A percentile compares a stretch with the other conserved stretches of the same genome.
phyloP scores from a whole-genome alignment of 2,113 vertebrate genomes.

The Canis aureus region DNA sequence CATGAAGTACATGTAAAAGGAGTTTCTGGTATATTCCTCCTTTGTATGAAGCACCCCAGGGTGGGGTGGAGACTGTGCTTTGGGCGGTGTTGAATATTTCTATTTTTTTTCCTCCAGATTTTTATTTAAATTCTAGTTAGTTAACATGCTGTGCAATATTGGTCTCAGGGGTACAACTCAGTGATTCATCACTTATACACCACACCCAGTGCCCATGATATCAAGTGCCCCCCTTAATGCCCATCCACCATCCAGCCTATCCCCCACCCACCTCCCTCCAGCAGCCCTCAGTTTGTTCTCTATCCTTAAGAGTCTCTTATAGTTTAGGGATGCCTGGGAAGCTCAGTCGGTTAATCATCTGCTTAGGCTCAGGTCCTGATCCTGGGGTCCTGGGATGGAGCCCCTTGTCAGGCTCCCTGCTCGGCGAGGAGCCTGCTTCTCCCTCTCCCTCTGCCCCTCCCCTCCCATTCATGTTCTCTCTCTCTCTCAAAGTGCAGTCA shows the following conservation, averaged over 20 bases:
- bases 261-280: neutral
- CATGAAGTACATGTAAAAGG: neutral
- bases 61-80: neutral
- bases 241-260: no score
- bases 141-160: neutral
- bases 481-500: neutral
- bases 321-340: neutral
- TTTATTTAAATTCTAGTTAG: no score
- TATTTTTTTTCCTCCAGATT: neutral
- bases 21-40: neutral
- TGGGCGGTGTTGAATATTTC: neutral
- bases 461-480: no score
- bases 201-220: neutral
- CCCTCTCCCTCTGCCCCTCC: neutral
- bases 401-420: neutral
- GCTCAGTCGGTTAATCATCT: neutral
- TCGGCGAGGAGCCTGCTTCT: neutral
- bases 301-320: neutral
- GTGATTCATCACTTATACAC: neutral
- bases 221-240: neutral
- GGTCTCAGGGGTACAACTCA: neutral
- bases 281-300: neutral
- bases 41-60: accelerated
- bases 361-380: neutral
- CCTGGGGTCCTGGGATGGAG: neutral